These are phyloP conservation scores for Osmoderma eremita DNA, from an alignment of 2,888 invertebrate genomes.

Conservation along the genomic window DNA sequence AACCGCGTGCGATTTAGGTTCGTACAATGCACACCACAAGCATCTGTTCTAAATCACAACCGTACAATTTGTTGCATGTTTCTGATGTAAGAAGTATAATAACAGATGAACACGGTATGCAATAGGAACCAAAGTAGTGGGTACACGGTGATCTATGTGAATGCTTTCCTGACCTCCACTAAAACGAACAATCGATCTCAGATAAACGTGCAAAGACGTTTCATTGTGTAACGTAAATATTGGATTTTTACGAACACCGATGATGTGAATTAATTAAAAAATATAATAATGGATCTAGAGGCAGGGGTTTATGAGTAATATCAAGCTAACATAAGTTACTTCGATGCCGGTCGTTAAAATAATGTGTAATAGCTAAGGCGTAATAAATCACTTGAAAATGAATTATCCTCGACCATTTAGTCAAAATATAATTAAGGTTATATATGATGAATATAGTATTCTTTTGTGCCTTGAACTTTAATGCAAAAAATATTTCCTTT, in stretches of 20 bases:
- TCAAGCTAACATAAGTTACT: not conserved
- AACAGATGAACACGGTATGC: slow-evolving; percentile 18
- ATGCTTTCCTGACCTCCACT: slow-evolving; percentile 32
- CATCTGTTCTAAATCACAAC: no score
- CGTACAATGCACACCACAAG: no score
- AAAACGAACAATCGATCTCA: slow-evolving; percentile 28
- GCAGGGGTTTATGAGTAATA: not conserved
- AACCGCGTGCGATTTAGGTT: no score
- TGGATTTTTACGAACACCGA: slow-evolving; percentile 5
- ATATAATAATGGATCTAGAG: slow-evolving; percentile 7
- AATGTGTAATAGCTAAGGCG: not conserved
- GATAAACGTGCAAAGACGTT: slow-evolving; percentile 25
- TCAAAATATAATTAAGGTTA: slow-evolving; percentile 29
- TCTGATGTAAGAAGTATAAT: slow-evolving; percentile 4
- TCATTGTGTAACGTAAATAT: slow-evolving; percentile 24
- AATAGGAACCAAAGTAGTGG: slow-evolving; percentile 17
- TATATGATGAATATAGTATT: slow-evolving; percentile 16
- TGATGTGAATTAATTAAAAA: slow-evolving; percentile 17
- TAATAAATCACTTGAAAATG: slow-evolving; percentile 24
- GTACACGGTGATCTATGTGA: slow-evolving; percentile 22
- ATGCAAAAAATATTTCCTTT: no score
- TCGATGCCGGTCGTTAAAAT: slow-evolving; percentile 7
- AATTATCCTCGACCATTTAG: slow-evolving; percentile 13
- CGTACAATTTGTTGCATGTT: no score
- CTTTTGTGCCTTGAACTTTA: slow-evolving; percentile 28